A percentile compares a stretch with the other conserved stretches of the same genome.
These are phyloP conservation scores for Spongia lamella DNA, from an alignment of 37 sponge, comb jelly and placozoan species.

Conservation along the genomic window DNA sequence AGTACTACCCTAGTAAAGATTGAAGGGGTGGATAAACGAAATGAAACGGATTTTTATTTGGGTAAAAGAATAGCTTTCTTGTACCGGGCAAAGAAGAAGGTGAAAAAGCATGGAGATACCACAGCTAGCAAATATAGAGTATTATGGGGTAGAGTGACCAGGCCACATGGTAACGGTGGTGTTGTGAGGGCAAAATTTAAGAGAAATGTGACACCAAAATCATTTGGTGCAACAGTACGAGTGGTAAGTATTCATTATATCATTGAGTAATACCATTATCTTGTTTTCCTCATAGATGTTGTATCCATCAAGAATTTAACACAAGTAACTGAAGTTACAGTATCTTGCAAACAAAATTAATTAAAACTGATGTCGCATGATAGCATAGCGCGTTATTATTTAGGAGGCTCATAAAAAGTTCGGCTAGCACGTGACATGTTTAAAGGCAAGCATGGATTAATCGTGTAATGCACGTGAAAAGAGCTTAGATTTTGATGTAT, in stretches of 20 bases:
- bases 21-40: conserved; percentile 81
- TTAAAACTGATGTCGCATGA: no score
- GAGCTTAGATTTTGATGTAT: no score
- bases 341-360: no score
- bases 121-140: conserved; percentile 91
- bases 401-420: no score
- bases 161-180: conserved; percentile 96
- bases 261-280: background rate
- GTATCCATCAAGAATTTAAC: conserved; percentile 93
- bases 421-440: no score
- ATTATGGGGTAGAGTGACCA: conserved; percentile 91
- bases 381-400: no score
- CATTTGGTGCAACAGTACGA: conserved; percentile 96
- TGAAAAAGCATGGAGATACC: conserved; percentile 44
- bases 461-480: no score
- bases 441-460: no score
- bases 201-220: conserved; percentile 84
- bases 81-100: conserved; percentile 68
- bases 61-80: conserved; percentile 96
- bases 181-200: conserved; percentile 94
- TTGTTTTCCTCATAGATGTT: conserved; percentile 71
- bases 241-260: conserved; percentile 71
- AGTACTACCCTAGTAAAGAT: conserved; percentile 89
- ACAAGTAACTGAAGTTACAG: no score
- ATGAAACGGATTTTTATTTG: conserved; percentile 86